Conservation (phyloP, 1,140 invertebrate genomes). For the Anastrepha ludens region DNA sequence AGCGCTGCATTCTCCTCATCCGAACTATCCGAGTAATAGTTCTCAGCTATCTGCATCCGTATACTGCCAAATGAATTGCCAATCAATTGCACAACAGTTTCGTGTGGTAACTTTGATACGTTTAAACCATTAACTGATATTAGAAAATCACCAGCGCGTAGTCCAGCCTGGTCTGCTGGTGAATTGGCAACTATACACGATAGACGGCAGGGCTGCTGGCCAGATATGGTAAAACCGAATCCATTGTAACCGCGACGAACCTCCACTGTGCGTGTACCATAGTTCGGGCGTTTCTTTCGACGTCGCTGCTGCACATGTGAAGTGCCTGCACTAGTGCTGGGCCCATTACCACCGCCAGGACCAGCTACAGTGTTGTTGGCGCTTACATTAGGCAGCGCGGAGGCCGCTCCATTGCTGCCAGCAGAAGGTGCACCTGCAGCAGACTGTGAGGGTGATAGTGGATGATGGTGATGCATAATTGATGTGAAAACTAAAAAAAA, state of each 20-base stretch:
- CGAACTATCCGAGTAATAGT: constrained; percentile 88
- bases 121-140: constrained; percentile 93
- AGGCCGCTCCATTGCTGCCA: background rate
- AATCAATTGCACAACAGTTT: constrained; percentile 93
- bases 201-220: constrained; percentile 91
- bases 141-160: constrained; percentile 92
- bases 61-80: constrained; percentile 87
- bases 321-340: constrained; percentile 17
- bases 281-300: constrained; percentile 74
- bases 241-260: constrained; percentile 88
- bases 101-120: constrained; percentile 91
- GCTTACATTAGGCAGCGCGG: background rate
- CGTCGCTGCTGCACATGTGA: constrained; percentile 66
- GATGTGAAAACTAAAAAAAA: background rate
- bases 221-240: constrained; percentile 95
- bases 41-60: constrained; percentile 89
- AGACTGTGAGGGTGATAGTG: background rate
- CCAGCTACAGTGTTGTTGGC: background rate
- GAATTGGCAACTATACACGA: constrained; percentile 90
- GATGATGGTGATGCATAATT: constrained; percentile 42
- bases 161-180: constrained; percentile 88
- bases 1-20: constrained; percentile 70
- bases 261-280: constrained; percentile 86
- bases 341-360: background rate
- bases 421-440: background rate